phyloP scores from a whole-genome alignment of 2,797 vertebrate genomes.

The Hirundo rustica region DNA sequence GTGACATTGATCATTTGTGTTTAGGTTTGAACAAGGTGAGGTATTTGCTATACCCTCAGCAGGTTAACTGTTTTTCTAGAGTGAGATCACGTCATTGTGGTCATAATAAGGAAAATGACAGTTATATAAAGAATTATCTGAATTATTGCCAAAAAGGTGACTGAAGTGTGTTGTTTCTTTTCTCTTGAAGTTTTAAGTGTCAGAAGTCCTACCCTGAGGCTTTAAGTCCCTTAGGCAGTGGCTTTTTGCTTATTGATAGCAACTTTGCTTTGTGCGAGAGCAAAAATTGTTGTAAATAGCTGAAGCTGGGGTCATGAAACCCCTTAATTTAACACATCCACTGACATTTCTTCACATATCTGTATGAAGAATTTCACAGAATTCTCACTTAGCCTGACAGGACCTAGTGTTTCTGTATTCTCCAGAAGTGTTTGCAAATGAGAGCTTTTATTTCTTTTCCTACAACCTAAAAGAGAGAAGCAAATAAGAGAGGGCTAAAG shows the following conservation, averaged over 20 bases:
- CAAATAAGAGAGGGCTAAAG: neutral
- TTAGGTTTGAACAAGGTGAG: neutral
- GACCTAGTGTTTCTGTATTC: neutral
- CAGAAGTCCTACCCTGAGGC: neutral
- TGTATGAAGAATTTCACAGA: constrained; percentile 9
- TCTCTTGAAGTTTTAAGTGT: neutral
- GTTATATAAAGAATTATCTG: neutral
- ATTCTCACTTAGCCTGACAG: neutral
- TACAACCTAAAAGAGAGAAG: neutral
- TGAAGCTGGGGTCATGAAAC: neutral
- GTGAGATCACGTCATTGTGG: neutral
- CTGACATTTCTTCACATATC: neutral
- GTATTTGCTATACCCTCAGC: neutral
- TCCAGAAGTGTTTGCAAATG: neutral
- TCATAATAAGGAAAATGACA: neutral
- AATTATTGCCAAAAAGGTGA: neutral
- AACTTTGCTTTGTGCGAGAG: neutral
- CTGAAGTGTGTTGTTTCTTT: neutral
- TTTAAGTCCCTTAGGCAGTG: neutral
- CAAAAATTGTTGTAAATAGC: neutral
- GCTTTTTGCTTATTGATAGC: neutral
- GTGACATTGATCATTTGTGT: neutral
- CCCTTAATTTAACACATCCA: neutral
- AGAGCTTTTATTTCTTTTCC: neutral
- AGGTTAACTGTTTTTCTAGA: neutral